Evolutionary conservation across 1,140 invertebrate genomes (phyloP).

Genomic region (Drosophila navojoa): DNA sequence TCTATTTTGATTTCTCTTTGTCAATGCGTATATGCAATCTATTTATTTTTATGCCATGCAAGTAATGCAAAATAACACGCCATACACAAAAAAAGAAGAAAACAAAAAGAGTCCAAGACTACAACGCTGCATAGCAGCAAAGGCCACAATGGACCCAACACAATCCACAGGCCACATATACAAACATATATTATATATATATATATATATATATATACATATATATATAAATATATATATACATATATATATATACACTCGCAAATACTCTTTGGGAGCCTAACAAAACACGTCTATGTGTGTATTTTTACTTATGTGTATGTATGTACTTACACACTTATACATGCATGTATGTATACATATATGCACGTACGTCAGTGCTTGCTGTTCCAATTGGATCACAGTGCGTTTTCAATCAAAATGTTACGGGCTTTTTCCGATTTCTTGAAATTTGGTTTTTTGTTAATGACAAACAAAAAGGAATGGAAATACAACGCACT

Average conservation of each 20-base stretch:
- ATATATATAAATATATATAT: too few species aligned
- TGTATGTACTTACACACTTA: neutral
- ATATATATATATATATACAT: neutral
- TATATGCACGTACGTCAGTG: neutral
- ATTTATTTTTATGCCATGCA: conserved; percentile 24
- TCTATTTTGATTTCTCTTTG: conserved; percentile 6
- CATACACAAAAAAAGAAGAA: conserved; percentile 20
- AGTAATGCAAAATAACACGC: conserved; percentile 43
- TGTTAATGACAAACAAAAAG: too few species aligned
- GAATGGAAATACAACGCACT: too few species aligned
- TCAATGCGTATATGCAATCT: conserved; percentile 31
- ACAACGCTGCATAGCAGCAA: conserved; percentile 37
- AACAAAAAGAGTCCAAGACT: conserved; percentile 29
- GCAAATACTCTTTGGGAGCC: conserved; percentile 23
- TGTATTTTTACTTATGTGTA: neutral
- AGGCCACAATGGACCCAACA: conserved; percentile 37
- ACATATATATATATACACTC: too few species aligned
- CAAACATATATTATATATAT: too few species aligned
- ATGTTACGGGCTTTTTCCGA: conserved; percentile 21
- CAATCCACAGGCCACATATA: conserved; percentile 5
- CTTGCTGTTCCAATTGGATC: conserved; percentile 39
- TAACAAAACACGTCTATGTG: conserved; percentile 44
- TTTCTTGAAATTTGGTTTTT: neutral
- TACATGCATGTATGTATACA: neutral
- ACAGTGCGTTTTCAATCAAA: conserved; percentile 18